A percentile compares a stretch with the other conserved stretches of the same genome.
Evolutionary conservation across 2,888 invertebrate genomes (phyloP).

Genomic region (Lasioglossum marginatum): DNA sequence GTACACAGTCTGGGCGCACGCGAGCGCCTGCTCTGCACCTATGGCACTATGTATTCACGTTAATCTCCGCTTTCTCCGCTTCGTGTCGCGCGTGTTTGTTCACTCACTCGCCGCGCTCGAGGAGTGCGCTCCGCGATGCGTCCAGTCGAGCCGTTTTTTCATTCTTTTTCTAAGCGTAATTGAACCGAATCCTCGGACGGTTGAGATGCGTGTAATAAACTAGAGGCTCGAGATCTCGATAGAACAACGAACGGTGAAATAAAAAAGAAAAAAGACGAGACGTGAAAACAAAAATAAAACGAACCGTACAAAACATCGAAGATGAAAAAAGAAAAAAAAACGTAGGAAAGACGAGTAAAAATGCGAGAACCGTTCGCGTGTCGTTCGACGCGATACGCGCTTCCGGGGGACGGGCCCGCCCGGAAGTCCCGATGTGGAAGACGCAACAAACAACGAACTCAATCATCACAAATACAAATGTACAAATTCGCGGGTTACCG

Average conservation of each 20-base stretch:
- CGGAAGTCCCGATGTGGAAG: slow-evolving; percentile 41
- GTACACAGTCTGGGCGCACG: slow-evolving; percentile 82
- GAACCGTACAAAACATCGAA: slow-evolving; percentile 6
- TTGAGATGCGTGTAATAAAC: slow-evolving; percentile 31
- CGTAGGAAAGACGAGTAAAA: not conserved
- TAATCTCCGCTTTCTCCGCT: slow-evolving; percentile 56
- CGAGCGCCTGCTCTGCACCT: slow-evolving; percentile 78
- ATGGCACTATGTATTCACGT: slow-evolving; percentile 85
- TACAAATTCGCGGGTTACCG: slow-evolving; percentile 25
- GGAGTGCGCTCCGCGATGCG: slow-evolving; percentile 42
- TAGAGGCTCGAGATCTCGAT: slow-evolving; percentile 7
- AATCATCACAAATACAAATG: slow-evolving; percentile 48
- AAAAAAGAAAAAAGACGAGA: not conserved
- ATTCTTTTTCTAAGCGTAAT: slow-evolving; percentile 53
- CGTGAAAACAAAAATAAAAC: not conserved
- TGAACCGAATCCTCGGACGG: slow-evolving; percentile 43
- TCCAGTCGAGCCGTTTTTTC: slow-evolving; percentile 42
- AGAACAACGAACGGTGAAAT: slow-evolving; percentile 15
- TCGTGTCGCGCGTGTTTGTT: slow-evolving; percentile 23
- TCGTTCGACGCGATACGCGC: not conserved
- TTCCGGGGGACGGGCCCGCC: not conserved
- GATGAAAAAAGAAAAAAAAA: not conserved
- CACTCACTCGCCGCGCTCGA: slow-evolving; percentile 20
- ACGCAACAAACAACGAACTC: slow-evolving; percentile 48
- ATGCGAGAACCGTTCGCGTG: not conserved